Base-by-base conservation (phyloP, 2,113 vertebrate genomes). In the Colius striatus region DNA sequence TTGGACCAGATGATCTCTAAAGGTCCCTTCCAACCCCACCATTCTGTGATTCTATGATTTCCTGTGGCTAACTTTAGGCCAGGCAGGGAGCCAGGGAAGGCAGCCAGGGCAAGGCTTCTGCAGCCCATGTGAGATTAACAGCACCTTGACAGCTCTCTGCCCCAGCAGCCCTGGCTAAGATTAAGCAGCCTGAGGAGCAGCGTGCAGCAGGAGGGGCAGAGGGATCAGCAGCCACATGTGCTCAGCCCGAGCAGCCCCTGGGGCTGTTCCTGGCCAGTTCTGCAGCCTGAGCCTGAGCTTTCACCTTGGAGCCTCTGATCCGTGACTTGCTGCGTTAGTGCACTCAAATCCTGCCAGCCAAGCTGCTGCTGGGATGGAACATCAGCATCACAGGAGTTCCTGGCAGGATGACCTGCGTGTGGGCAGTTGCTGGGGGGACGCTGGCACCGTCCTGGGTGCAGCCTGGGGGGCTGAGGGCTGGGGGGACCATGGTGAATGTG, bases 311-410 rank as follows among this genome's bases (percentile, higher is more conserved):
- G 25, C 13, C 38, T 54, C 70, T 58, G 55, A 51, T 8, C 55
- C 0, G 0, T 66, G 70, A 34, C 55, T n/a, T 58, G 20, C 23
- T 0, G 0, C 3, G 1, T 18, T 54, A 23, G 27, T 65, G 81
- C 71, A 41, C 20, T 14, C 17, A 19, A 50, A 16, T 18, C 22
- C 9, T 51, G 57, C 26, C 9, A 53, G 11, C 54, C 54, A 6
- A 45, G 14, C 2, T 30, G 34, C 6, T 68, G 50, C 9, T 4
- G 41, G 32, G 4, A 4, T 38, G 29, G 32, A 34, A 65, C 34
- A 30, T 2, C 32, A 61, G 22, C 6, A 13, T 41, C 38, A 41
- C 38, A 41, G 38, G 38, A 41, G 9, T 41, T 41, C 38, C 38
- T 41, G 38, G 38, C n/a, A n/a, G n/a, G n/a, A n/a, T n/a, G n/a